A percentile compares a stretch with the other conserved stretches of the same genome.
phyloP scores from a whole-genome alignment of 2,888 invertebrate species.

The Macrosiphum euphorbiae region DNA sequence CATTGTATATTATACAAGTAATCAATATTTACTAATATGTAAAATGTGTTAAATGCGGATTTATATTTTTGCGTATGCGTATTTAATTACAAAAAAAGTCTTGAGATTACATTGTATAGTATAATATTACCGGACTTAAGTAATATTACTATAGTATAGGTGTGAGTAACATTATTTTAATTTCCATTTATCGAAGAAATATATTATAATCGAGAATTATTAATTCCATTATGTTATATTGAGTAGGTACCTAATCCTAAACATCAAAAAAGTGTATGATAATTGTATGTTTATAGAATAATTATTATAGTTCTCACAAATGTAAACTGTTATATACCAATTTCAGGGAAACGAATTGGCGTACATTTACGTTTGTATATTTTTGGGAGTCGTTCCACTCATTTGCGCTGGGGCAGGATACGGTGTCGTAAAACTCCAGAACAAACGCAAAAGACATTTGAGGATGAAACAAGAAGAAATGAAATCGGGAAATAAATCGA shows the following conservation, averaged over 20 bases:
- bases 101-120: not conserved
- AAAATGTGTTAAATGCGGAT: not conserved
- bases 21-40: not conserved
- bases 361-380: slow-evolving; percentile 96
- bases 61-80: not conserved
- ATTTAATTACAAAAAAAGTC: not conserved
- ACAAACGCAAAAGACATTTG: slow-evolving; percentile 83
- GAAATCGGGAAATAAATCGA: slow-evolving; percentile 69
- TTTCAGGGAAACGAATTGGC: slow-evolving; percentile 93
- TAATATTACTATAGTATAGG: not conserved
- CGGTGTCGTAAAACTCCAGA: slow-evolving; percentile 91
- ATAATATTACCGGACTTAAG: not conserved
- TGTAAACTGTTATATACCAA: slow-evolving; percentile 27
- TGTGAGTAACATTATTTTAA: not conserved
- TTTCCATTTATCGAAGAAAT: not conserved
- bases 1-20: not conserved
- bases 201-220: not conserved
- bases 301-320: not conserved
- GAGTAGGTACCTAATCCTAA: not conserved
- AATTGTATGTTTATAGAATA: not conserved
- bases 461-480: slow-evolving; percentile 86
- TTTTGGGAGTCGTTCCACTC: slow-evolving; percentile 92
- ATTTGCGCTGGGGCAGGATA: slow-evolving; percentile 92
- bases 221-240: not conserved
- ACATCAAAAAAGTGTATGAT: not conserved